Conservation (phyloP, 2,797 vertebrate genomes). For the Tadarida brasiliensis region DNA sequence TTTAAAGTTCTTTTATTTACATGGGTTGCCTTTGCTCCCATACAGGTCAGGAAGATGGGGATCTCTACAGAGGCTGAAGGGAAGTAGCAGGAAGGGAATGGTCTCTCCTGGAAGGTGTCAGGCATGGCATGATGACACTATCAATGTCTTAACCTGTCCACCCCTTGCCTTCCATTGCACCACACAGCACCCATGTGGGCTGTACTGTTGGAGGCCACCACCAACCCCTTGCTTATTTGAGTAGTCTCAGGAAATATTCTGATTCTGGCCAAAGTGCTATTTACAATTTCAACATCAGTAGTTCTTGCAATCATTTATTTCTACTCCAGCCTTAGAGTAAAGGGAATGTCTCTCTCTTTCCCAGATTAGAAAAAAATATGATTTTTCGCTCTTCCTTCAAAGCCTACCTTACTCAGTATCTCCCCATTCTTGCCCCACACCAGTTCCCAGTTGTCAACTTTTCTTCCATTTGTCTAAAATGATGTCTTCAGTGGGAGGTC, state of each 20-base stretch:
- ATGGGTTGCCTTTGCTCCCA: neutral
- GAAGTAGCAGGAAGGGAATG: neutral
- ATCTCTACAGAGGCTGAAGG: neutral
- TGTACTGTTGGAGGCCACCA: neutral
- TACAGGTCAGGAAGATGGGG: neutral
- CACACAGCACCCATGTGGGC: fast-evolving
- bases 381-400: neutral
- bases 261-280: neutral
- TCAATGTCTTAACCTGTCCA: neutral
- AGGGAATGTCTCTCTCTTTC: neutral
- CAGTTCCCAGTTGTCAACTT: neutral
- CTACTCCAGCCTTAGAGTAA: neutral
- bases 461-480: neutral
- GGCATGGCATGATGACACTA: neutral
- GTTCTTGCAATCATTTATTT: neutral
- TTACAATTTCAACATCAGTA: neutral
- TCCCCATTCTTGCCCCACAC: neutral
- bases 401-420: neutral
- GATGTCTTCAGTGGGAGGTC: neutral
- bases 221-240: neutral
- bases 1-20: neutral
- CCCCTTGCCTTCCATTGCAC: no score
- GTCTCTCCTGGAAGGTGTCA: neutral
- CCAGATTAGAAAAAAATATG: neutral
- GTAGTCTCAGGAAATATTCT: neutral